These are phyloP conservation scores for Thinocorus orbignyianus DNA, from an alignment of 2,113 vertebrate genomes.

Conservation along the genomic window DNA sequence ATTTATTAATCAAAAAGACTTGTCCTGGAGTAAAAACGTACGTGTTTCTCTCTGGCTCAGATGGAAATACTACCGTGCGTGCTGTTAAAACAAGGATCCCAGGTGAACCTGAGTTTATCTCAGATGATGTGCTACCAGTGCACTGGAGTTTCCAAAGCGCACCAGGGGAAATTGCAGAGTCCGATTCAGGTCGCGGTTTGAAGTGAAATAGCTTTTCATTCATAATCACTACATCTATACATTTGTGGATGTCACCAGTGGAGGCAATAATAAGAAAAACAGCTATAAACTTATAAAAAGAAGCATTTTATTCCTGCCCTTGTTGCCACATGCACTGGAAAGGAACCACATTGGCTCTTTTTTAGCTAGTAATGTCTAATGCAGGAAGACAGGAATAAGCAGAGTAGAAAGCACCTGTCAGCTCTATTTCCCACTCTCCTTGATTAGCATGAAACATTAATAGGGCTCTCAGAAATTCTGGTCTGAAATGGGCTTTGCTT, in stretches of 20 bases:
- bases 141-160: neutral
- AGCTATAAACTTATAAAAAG: constrained; percentile 76
- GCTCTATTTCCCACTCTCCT: constrained; percentile 88
- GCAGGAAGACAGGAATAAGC: constrained; percentile 96
- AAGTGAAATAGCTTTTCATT: constrained; percentile 61
- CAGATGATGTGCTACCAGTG: neutral
- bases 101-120: neutral
- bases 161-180: neutral
- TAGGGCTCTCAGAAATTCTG: constrained; percentile 89
- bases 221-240: constrained; percentile 25
- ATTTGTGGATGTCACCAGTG: constrained; percentile 41
- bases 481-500: constrained; percentile 84
- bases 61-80: neutral
- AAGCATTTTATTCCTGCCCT: constrained; percentile 78
- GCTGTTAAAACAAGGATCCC: neutral
- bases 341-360: constrained; percentile 77
- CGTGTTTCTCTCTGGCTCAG: neutral
- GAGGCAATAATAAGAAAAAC: constrained; percentile 67
- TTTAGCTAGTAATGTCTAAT: constrained; percentile 85
- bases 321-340: constrained; percentile 71
- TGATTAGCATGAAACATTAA: constrained; percentile 99
- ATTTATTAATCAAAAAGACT: neutral
- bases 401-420: constrained; percentile 99
- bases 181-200: neutral
- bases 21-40: neutral